phyloP scores from a whole-genome alignment of 2,888 invertebrate genomes.

The Alloscopus bannaensis region DNA sequence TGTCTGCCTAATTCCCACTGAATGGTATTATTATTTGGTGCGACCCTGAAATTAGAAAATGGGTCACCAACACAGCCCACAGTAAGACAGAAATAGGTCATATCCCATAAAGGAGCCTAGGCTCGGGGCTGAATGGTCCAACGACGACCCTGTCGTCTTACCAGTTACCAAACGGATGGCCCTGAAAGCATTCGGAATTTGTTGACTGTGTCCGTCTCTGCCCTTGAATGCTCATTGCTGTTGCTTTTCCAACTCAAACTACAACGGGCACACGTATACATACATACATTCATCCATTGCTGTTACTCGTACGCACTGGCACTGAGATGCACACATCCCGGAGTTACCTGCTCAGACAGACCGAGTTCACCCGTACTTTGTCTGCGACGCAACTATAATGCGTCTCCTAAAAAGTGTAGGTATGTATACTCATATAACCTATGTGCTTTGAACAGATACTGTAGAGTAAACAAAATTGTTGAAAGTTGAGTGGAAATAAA shows the following conservation, averaged over 20 bases:
- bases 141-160: constrained; percentile 45
- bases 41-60: constrained; percentile 53
- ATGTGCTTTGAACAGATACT: not conserved
- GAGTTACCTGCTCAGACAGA: not conserved
- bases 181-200: constrained; percentile 55
- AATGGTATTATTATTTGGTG: constrained; percentile 37
- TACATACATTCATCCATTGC: not conserved
- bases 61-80: constrained; percentile 51
- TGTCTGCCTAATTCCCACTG: constrained; percentile 1
- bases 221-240: constrained; percentile 29
- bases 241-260: not conserved
- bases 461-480: not conserved
- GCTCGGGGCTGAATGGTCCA: constrained; percentile 50
- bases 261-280: not conserved
- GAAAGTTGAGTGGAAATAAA: too few relatives aligned
- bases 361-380: not conserved
- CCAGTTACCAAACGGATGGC: constrained; percentile 47
- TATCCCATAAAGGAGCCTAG: constrained; percentile 36
- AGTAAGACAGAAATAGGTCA: constrained; percentile 53
- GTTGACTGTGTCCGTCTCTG: constrained; percentile 48
- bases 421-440: not conserved
- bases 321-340: not conserved
- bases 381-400: not conserved
- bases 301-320: too few relatives aligned
- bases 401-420: too few relatives aligned